Evolutionary conservation across 2,113 vertebrate genomes (phyloP).

Genomic region (Chinchilla lanigera): DNA sequence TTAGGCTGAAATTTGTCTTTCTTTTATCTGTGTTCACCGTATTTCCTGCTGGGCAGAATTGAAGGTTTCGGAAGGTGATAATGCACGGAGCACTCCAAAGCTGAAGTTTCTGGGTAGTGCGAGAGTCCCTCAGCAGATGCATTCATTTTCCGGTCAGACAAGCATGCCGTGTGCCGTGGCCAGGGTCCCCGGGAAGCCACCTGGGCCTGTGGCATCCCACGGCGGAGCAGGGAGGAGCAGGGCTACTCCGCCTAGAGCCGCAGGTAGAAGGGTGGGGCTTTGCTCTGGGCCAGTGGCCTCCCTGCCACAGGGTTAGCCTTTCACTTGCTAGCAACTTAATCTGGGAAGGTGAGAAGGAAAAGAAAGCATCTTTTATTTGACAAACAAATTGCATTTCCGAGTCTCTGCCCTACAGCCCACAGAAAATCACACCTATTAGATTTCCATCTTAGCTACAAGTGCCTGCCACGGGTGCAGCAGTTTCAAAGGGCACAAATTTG

Average conservation of each 20-base stretch:
- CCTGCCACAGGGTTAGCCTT: fast-evolving
- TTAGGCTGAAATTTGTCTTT: not conserved
- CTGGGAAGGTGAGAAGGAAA: not conserved
- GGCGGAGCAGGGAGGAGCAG: too few species aligned
- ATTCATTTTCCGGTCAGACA: not conserved
- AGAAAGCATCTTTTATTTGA: not conserved
- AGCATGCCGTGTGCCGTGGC: fast-evolving
- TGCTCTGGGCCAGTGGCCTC: fast-evolving
- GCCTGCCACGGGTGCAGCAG: not conserved
- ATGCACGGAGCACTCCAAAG: not conserved
- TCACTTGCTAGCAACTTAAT: not conserved
- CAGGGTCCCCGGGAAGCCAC: fast-evolving
- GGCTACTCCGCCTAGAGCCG: not conserved
- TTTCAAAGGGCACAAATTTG: not conserved
- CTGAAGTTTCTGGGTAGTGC: not conserved
- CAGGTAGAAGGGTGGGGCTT: fast-evolving
- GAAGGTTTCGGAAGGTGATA: not conserved
- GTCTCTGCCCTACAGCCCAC: too few species aligned
- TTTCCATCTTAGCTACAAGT: not conserved
- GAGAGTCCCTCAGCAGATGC: not conserved
- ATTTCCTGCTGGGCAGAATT: not conserved
- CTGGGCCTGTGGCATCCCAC: not conserved
- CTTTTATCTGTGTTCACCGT: not conserved
- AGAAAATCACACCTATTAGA: not conserved
- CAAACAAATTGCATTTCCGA: not conserved